Evolutionary conservation across 1,140 invertebrate genomes (phyloP), one percentile per base, ranked within the genome.

Genomic region (Drosophila sechellia): DNA sequence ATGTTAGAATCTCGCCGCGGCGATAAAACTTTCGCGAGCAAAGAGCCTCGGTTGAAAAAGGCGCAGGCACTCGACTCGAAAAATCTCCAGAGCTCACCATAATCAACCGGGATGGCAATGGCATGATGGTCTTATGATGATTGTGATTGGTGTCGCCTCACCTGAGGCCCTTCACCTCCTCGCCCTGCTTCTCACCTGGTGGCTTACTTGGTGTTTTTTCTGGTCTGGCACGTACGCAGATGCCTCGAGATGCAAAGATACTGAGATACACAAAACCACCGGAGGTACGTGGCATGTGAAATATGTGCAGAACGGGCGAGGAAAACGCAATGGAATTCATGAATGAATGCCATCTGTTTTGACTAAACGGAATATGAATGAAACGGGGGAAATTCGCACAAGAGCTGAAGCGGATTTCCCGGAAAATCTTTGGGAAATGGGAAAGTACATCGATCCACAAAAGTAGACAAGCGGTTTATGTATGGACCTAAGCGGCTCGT

Each of bases 1-100:
- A 87, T 87, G 84, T 87, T 87, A 87, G 83, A 87, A 87, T 87
- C 83, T 86, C 81, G 83, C 83, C 83, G 83, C 83, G 66, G 65
- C 68, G 83, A 86, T 86, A 86, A 70, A 86, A 86, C 83, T 86
- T 86, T 86, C 83, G 83, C 84, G 43, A 63, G 48, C 35, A 66
- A 77, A n/a, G 50, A 37, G 5, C n/a, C n/a, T 4, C 46, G 31
- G 6, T 10, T 31, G 31, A 50, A 50, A 42, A 42, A 55, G 39
- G 25, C 65, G 27, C 22, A 43, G 49, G 31, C 31, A 70, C 54
- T 63, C 49, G 43, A 59, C 27, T 50, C 11, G 54, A 70, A 58
- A 81, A 55, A 78, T 56, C 59, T 65, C 22, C 27, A 55, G 75
- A 71, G 70, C 71, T 79, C 83, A 87, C 83, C 79, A 87, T 73